Conservation (phyloP, 2,888 invertebrate species). For the Agonum fuliginosum region DNA sequence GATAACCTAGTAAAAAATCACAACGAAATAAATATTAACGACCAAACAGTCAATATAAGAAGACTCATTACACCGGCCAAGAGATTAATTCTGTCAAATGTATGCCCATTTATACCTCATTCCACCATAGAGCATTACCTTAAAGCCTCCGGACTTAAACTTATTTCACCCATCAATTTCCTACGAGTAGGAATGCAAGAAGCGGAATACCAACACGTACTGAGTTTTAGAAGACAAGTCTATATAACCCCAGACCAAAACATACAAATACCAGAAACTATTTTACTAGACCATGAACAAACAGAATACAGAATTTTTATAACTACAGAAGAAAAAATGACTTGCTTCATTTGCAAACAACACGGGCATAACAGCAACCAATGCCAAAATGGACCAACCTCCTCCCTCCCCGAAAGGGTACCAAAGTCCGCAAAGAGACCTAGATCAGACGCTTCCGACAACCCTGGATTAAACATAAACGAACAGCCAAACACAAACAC, state of each 20-base stretch:
- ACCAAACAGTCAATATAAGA: conserved; percentile 11
- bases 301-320: conserved; percentile 4
- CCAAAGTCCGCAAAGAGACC: not conserved
- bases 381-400: not conserved
- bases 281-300: not conserved
- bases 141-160: not conserved
- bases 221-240: too few relatives aligned
- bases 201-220: too few relatives aligned
- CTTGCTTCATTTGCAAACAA: conserved; percentile 2
- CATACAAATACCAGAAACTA: not conserved
- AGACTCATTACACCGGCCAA: conserved; percentile 19
- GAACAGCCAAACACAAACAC: not conserved
- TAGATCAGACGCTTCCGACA: not conserved
- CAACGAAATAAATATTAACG: conserved; percentile 21
- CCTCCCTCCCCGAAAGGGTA: not conserved
- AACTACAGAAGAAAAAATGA: not conserved
- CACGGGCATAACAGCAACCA: conserved; percentile 2
- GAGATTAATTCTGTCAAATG: conserved; percentile 50
- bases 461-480: not conserved
- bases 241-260: not conserved
- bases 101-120: conserved; percentile 37
- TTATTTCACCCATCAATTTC: not conserved
- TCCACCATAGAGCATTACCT: not conserved
- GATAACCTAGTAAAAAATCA: conserved; percentile 25
- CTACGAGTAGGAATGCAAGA: too few relatives aligned